These are phyloP conservation scores for Eilema caniola DNA, from an alignment of 2,888 invertebrate species.

Conservation along the genomic window DNA sequence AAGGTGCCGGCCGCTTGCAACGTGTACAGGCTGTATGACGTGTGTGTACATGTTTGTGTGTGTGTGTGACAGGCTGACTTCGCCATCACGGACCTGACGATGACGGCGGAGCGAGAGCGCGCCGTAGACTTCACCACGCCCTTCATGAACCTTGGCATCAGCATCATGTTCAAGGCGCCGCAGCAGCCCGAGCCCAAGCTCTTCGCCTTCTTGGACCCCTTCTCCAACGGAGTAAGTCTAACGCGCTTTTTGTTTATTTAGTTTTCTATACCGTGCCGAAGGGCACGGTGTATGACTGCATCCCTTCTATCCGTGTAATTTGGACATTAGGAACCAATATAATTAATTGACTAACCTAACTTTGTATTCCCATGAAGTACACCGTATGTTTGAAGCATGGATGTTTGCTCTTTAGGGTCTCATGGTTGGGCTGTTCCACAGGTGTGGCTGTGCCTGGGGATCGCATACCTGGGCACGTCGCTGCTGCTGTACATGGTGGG, in stretches of 20 bases:
- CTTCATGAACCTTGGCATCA: slow-evolving; percentile 97
- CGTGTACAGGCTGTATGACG: too few species aligned
- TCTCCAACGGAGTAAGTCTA: slow-evolving; percentile 89
- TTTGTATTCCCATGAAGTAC: too few species aligned
- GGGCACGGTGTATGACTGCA: too few species aligned
- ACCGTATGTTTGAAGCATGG: too few species aligned
- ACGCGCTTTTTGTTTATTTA: too few species aligned
- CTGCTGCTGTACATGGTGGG: slow-evolving; percentile 93
- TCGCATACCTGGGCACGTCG: slow-evolving; percentile 94
- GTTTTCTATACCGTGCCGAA: too few species aligned
- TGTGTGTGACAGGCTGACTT: slow-evolving; percentile 91
- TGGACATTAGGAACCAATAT: too few species aligned
- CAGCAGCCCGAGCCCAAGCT: slow-evolving; percentile 93
- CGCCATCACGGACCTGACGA: slow-evolving; percentile 96
- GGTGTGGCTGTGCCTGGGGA: slow-evolving; percentile 95
- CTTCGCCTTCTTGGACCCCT: slow-evolving; percentile 96
- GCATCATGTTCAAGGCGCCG: slow-evolving; percentile 95
- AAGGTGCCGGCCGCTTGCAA: too few species aligned
- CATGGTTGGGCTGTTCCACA: slow-evolving; percentile 37
- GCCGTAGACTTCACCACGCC: slow-evolving; percentile 98
- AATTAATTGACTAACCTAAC: too few species aligned
- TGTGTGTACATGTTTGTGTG: background rate
- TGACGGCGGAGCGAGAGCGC: slow-evolving; percentile 95
- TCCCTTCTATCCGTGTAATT: too few species aligned
- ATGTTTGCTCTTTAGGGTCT: background rate